These are phyloP conservation scores for Stegana nigrithorax DNA, from an alignment of 2,888 invertebrate genomes.

Conservation along the genomic window DNA sequence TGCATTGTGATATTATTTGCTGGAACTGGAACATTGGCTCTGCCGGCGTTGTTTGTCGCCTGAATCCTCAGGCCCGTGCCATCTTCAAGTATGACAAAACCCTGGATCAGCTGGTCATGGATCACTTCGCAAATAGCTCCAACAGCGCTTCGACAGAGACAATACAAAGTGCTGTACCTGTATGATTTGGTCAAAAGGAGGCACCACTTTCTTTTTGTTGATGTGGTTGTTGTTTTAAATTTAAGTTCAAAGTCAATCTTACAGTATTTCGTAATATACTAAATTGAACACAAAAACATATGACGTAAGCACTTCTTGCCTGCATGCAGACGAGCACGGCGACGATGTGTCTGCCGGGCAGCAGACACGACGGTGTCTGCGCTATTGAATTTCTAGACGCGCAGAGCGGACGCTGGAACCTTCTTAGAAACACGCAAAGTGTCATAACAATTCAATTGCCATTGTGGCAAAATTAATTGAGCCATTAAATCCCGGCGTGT, in stretches of 20 bases:
- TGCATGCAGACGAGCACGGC: no score
- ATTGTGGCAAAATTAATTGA: constrained; percentile 59
- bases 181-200: constrained; percentile 5
- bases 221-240: neutral
- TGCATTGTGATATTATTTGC: constrained; percentile 70
- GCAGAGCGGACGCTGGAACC: constrained; percentile 28
- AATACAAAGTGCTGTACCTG: constrained; percentile 19
- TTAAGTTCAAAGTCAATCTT: no score
- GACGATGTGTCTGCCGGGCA: no score
- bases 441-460: constrained; percentile 56
- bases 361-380: neutral
- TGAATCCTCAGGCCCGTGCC: constrained; percentile 47
- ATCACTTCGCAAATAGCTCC: constrained; percentile 67
- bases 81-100: constrained; percentile 55
- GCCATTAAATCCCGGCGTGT: constrained; percentile 40
- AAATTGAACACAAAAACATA: neutral
- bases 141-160: constrained; percentile 50
- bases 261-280: no score
- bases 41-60: constrained; percentile 63
- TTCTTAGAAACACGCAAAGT: constrained; percentile 51
- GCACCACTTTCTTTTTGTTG: neutral
- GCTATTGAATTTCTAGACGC: constrained; percentile 24
- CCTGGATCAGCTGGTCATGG: constrained; percentile 49
- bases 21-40: constrained; percentile 69
- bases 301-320: neutral